These are phyloP conservation scores for Nothobranchius furzeri DNA, from an alignment of 2,113 vertebrate species.

Conservation along the genomic window DNA sequence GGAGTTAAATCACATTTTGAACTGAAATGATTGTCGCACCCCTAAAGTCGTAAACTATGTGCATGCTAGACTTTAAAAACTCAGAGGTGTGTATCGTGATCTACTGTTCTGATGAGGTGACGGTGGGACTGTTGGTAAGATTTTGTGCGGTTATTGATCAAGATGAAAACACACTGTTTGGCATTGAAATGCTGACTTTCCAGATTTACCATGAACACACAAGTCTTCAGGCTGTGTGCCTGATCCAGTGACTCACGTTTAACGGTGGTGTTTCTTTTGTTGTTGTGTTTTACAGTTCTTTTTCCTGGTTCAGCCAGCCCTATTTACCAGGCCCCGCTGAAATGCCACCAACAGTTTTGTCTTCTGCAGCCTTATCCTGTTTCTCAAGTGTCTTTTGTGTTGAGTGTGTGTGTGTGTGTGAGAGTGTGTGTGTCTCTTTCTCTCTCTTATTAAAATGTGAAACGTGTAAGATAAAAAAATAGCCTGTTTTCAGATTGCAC, in stretches of 20 bases:
- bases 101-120: too few relatives aligned
- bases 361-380: slow-evolving; percentile 99
- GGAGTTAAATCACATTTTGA: not conserved
- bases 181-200: slow-evolving; percentile 39
- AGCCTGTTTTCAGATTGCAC: slow-evolving; percentile 78
- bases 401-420: slow-evolving; percentile 48
- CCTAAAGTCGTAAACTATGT: slow-evolving; percentile 51
- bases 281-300: slow-evolving; percentile 99
- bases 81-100: slow-evolving; percentile 30
- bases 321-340: slow-evolving; percentile 99
- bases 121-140: too few relatives aligned
- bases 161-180: slow-evolving; percentile 9
- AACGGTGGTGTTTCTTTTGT: slow-evolving; percentile 99
- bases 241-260: slow-evolving; percentile 90
- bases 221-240: slow-evolving; percentile 52
- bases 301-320: slow-evolving; percentile 99
- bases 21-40: slow-evolving; percentile 36
- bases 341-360: slow-evolving; percentile 99
- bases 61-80: slow-evolving; percentile 45
- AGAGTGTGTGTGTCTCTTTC: slow-evolving; percentile 19
- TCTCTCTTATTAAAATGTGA: slow-evolving; percentile 75
- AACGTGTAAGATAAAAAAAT: slow-evolving; percentile 73
- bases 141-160: not conserved
- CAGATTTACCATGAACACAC: slow-evolving; percentile 51
- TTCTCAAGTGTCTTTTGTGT: slow-evolving; percentile 98